These are phyloP conservation scores for Spodoptera frugiperda DNA, from an alignment of 1,140 invertebrate genomes.

Conservation along the genomic window DNA sequence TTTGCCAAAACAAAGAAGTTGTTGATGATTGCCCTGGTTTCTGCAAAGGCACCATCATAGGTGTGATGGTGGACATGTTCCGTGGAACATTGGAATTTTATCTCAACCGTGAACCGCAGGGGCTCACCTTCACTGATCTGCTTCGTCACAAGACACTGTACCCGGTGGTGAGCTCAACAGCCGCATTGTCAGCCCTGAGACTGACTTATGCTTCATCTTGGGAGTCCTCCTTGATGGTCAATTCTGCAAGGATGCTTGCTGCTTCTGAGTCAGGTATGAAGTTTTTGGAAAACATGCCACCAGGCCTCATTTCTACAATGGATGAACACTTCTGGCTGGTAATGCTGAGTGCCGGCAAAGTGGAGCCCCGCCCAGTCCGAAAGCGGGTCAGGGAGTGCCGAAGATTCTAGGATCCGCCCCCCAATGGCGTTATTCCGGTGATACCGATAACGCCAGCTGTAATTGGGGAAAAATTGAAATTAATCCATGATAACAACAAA, in stretches of 20 bases:
- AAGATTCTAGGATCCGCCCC: conserved; percentile 3
- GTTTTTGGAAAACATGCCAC: conserved; percentile 4
- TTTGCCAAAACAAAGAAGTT: not conserved
- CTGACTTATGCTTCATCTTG: conserved; percentile 89
- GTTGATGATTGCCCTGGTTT: conserved; percentile 15
- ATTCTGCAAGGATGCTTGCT: conserved; percentile 69
- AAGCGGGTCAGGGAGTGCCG: not conserved
- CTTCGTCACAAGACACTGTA: conserved; percentile 87
- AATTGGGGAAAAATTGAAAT: not conserved
- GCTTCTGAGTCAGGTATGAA: conserved; percentile 16
- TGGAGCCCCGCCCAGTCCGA: not conserved
- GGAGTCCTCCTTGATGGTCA: conserved; percentile 75
- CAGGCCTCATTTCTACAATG: not conserved
- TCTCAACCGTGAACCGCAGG: conserved; percentile 75
- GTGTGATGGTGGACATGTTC: conserved; percentile 34
- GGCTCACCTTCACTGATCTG: conserved; percentile 90
- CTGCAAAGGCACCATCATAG: conserved; percentile 21
- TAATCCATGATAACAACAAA: conserved; percentile 9
- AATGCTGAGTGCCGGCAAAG: conserved; percentile 4
- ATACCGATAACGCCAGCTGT: not conserved
- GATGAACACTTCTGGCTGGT: not conserved
- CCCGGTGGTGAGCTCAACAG: conserved; percentile 93
- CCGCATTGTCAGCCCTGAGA: conserved; percentile 90
- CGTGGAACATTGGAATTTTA: conserved; percentile 32
- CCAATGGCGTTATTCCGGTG: not conserved